Evolutionary conservation across 2,797 vertebrate genomes (phyloP), one percentile per base, ranked within the genome.

Genomic region (Mustela erminea): DNA sequence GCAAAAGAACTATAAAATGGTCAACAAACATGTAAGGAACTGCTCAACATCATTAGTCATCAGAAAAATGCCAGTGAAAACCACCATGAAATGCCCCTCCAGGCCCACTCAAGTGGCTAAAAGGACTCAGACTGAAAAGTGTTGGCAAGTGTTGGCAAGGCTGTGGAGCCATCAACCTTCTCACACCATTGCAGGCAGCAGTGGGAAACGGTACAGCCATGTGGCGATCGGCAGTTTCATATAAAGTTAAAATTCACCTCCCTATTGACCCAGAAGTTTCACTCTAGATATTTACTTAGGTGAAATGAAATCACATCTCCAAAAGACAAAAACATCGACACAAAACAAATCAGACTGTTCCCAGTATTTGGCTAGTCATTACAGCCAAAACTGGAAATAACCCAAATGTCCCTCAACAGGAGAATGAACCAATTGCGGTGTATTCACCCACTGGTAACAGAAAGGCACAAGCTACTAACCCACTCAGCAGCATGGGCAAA

Each of bases 1-100:
- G 2, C 1, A 54, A 41, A 75, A 56, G 41, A 70, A 75, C 35
- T 43, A 4, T 20, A 68, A 49, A 75, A 88, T 21, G n/a, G 80
- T 77, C 84, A 38, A 60, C 58, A 83, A 74, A 13, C 15, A 52
- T 41, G 13, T 17, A 54, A 87, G 75, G 38, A 96, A 43, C 12
- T 72, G 43, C 25, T 82, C 80, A 41, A 35, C 5, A 75, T 49
- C 41, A 83, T 93, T 15, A 68, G 54, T 46, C 88, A 92, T 56
- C n/a, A 86, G 83, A 70, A 89, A 96, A 90, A 91, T 0, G 12
- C 54, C 83, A 91, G 78, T n/a, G 82, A 82, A 96, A 95, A 91
- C 64, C 43, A 70, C 38, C 68, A n/a, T 14, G 46, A 93, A 20
- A 81, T 75, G 60, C 46, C 92, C 87, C 35, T 38, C 38, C 35